Conservation (phyloP, 2,797 vertebrate genomes). For the Pseudochaenichthys georgianus region DNA sequence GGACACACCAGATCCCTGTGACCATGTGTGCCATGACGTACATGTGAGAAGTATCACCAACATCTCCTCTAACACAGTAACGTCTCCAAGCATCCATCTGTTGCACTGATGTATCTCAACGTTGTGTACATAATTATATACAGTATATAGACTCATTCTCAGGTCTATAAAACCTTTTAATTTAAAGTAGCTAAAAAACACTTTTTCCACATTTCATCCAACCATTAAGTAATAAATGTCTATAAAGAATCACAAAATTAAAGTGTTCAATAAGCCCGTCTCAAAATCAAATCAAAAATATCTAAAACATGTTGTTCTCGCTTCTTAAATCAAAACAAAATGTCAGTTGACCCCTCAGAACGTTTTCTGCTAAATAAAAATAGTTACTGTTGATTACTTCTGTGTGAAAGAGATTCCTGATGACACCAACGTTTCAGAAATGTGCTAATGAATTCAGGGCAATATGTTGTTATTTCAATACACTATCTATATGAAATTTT, state of each 20-base stretch:
- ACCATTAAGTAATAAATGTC: no score
- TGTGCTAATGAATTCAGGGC: constrained; percentile 19
- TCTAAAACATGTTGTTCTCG: background rate
- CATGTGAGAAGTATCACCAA: constrained; percentile 34
- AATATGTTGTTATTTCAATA: background rate
- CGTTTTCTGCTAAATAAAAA: constrained; percentile 14
- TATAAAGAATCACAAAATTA: background rate
- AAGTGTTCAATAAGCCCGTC: background rate
- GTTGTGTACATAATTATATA: background rate
- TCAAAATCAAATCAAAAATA: background rate
- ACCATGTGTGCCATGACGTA: constrained; percentile 28
- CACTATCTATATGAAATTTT: background rate
- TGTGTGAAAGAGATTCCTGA: background rate
- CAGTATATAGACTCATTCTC: background rate
- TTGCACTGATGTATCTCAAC: constrained; percentile 6
- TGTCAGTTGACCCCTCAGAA: background rate
- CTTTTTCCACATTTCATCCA: no score
- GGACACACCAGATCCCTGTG: constrained; percentile 1
- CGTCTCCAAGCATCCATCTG: constrained; percentile 46
- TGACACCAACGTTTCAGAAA: background rate
- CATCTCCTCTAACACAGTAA: background rate
- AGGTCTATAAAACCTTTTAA: no score
- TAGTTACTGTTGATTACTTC: background rate
- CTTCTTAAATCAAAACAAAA: background rate
- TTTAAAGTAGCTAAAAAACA: background rate